Base-by-base conservation (phyloP, 2,888 invertebrate genomes). In the Phortica magna region DNA sequence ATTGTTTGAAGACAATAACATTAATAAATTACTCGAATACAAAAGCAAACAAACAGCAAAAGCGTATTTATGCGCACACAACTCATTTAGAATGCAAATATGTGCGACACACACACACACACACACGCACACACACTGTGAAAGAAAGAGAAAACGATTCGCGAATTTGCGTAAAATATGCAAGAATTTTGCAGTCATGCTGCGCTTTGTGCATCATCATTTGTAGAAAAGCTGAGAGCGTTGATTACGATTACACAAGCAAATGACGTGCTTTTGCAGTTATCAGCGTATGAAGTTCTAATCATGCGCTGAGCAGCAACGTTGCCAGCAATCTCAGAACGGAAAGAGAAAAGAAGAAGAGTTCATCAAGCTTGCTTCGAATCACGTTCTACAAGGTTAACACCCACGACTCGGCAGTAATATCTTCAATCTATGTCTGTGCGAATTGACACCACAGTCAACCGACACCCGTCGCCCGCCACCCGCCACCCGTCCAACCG, bases 361-460 rank as follows among this genome's bases (percentile, higher is more conserved):
- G 7, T 48, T 9, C 9, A 48, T 14, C 48, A 14, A 61, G 22
- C 19, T 61, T 39, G 39, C 39, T 41, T 39, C 39, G 12, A 65
- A 55, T 53, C 70, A 71, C 70, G 70, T 71, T 71, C 39, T 55
- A 43, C 70, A 71, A 71, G 55, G 70, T 71, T 14, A 71, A 71
- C 70, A 53, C 70, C 53, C 70, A 71, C 70, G 22, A 71, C 12
- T 17, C 53, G 55, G 70, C 48, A 22, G 48, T 71, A 71, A 71
- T 55, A 48, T 55, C 70, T 53, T 14, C 53, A 53, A 71, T 55
- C 70, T 71, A 71, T 71, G 70, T 31, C 53, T 53, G 22, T 48
- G 48, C 43, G 39, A 14, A 14, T 14, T 68, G 43, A 31, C 7
- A 9, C 10, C 7, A n/a, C n/a, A 17, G 55, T 7, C 17, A 17